Percentiles rank a stretch among this genome's conserved stretches.
These are phyloP conservation scores for Lepidothrix coronata DNA, from an alignment of 2,113 vertebrate genomes.

Conservation along the genomic window DNA sequence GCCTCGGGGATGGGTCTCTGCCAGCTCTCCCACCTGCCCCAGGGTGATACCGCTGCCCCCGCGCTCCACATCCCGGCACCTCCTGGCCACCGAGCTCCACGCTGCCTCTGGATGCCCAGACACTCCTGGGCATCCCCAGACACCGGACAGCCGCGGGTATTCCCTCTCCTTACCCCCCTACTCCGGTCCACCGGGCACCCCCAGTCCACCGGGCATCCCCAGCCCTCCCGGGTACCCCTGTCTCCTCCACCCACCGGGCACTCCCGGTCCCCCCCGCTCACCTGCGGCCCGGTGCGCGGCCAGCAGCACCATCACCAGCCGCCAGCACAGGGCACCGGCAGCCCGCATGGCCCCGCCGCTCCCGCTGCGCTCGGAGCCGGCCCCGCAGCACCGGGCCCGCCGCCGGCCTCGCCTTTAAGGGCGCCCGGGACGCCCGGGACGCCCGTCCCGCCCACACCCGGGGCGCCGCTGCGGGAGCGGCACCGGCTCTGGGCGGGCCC, in stretches of 20 bases:
- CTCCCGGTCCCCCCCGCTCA: neutral
- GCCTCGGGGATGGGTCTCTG: accelerated
- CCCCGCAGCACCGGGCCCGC: neutral
- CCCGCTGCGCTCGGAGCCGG: neutral
- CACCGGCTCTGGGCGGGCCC: neutral
- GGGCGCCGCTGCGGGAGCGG: neutral
- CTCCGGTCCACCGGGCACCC: neutral
- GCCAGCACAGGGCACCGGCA: neutral
- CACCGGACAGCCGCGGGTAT: neutral
- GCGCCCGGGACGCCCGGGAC: neutral
- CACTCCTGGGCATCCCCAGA: neutral
- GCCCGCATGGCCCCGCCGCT: neutral
- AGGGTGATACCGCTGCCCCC: neutral
- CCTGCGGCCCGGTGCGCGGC: neutral
- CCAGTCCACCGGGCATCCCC: accelerated
- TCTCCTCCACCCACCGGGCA: too few relatives aligned
- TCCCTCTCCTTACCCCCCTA: neutral
- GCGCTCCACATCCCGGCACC: accelerated
- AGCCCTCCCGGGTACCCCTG: accelerated
- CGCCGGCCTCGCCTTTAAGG: neutral
- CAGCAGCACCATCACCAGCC: neutral
- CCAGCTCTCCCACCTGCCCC: neutral
- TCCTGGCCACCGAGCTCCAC: accelerated
- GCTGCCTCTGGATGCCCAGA: accelerated
- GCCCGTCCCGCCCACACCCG: neutral